These are phyloP conservation scores for Vulpes vulpes DNA, from an alignment of 2,113 vertebrate genomes.

Conservation along the genomic window DNA sequence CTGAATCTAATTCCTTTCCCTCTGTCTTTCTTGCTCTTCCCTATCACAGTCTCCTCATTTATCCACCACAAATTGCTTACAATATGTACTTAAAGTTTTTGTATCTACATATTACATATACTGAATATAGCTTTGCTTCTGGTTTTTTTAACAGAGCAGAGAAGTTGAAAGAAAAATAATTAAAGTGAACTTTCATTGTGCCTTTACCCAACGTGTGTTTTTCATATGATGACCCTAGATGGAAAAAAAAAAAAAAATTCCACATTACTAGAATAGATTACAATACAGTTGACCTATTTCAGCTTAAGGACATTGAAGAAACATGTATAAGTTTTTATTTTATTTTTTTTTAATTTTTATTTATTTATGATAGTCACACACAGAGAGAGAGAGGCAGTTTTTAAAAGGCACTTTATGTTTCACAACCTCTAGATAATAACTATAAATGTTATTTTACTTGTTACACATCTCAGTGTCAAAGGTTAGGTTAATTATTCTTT, in stretches of 20 bases:
- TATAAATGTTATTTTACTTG: slow-evolving; percentile 7
- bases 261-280: background rate
- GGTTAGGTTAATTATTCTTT: too few relatives aligned
- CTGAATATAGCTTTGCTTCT: background rate
- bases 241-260: background rate
- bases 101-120: background rate
- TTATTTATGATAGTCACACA: too few relatives aligned
- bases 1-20: too few relatives aligned
- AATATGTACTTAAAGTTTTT: background rate
- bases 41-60: too few relatives aligned
- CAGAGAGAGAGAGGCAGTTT: too few relatives aligned
- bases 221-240: background rate
- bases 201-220: background rate
- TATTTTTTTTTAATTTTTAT: too few relatives aligned
- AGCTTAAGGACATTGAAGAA: background rate
- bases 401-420: background rate
- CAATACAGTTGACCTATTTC: background rate
- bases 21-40: too few relatives aligned
- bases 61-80: too few relatives aligned
- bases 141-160: background rate
- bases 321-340: too few relatives aligned
- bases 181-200: background rate
- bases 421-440: background rate
- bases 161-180: background rate
- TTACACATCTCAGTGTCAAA: too few relatives aligned